A percentile compares a stretch with the other conserved stretches of the same genome.
Conservation (phyloP, 2,797 vertebrate genomes). For the Ctenopoma multispine region DNA sequence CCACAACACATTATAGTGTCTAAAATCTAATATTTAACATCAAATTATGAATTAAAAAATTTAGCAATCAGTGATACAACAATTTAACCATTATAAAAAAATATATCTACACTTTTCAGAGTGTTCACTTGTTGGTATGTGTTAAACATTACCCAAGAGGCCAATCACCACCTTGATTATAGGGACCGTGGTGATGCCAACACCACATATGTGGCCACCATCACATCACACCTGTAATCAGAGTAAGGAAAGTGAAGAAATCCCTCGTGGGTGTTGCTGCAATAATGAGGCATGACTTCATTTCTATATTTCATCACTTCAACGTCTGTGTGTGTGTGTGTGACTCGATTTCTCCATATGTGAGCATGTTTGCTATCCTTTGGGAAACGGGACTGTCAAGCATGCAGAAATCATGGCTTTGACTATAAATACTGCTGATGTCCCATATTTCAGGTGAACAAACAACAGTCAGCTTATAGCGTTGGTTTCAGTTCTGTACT, state of each 20-base stretch:
- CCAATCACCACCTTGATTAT: slow-evolving; percentile 26
- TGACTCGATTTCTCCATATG: slow-evolving; percentile 44
- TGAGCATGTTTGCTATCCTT: slow-evolving; percentile 49
- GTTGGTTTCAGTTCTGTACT: slow-evolving; percentile 55
- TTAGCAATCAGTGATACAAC: neutral
- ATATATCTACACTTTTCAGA: neutral
- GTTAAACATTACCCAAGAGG: slow-evolving; percentile 21
- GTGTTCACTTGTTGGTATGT: neutral
- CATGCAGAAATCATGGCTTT: slow-evolving; percentile 60
- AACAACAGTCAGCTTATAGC: slow-evolving; percentile 60
- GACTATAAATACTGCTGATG: slow-evolving; percentile 72
- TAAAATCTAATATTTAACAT: slow-evolving; percentile 5
- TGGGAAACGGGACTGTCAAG: slow-evolving; percentile 66
- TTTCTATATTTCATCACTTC: slow-evolving; percentile 52
- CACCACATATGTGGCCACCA: slow-evolving; percentile 10
- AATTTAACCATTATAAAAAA: neutral
- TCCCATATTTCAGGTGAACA: slow-evolving; percentile 73
- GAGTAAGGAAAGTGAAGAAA: slow-evolving; percentile 30
- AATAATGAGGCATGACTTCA: slow-evolving; percentile 52
- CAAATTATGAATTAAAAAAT: slow-evolving; percentile 2
- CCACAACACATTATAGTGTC: neutral
- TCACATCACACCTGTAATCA: slow-evolving; percentile 58
- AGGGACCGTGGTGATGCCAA: slow-evolving; percentile 8
- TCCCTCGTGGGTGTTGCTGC: slow-evolving; percentile 23
- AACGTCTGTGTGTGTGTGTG: slow-evolving; percentile 6